A percentile compares a stretch with the other conserved stretches of the same genome.
Conservation (phyloP, 2,113 vertebrate genomes). For the Bos indicus region DNA sequence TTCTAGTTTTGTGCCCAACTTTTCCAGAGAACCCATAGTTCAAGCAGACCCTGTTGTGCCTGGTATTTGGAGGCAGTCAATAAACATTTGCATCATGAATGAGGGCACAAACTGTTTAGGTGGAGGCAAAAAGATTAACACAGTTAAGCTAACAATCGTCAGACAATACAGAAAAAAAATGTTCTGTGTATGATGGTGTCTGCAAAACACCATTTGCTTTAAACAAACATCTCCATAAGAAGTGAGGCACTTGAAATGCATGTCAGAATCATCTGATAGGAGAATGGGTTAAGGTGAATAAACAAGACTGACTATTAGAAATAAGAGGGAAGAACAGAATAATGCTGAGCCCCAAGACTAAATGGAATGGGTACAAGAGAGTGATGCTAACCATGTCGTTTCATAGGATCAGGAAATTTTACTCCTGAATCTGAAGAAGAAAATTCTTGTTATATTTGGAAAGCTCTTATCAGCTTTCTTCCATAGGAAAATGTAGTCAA, state of each 20-base stretch:
- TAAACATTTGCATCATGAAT: background rate
- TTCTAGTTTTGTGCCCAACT: background rate
- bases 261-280: background rate
- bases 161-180: background rate
- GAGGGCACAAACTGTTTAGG: background rate
- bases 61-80: background rate
- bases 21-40: background rate
- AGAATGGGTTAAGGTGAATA: background rate
- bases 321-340: background rate
- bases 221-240: background rate
- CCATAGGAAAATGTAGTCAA: background rate
- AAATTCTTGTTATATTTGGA: background rate
- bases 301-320: background rate
- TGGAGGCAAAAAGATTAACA: background rate
- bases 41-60: background rate
- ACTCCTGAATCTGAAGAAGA: background rate
- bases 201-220: background rate
- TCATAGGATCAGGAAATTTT: background rate
- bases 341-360: background rate
- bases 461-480: background rate
- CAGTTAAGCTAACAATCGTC: background rate
- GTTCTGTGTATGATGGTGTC: background rate
- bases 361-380: background rate
- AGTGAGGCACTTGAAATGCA: background rate
- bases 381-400: background rate